Percentiles rank a stretch among this genome's conserved stretches.
phyloP scores from a whole-genome alignment of 2,888 invertebrate species.

The Apodemia zela region DNA sequence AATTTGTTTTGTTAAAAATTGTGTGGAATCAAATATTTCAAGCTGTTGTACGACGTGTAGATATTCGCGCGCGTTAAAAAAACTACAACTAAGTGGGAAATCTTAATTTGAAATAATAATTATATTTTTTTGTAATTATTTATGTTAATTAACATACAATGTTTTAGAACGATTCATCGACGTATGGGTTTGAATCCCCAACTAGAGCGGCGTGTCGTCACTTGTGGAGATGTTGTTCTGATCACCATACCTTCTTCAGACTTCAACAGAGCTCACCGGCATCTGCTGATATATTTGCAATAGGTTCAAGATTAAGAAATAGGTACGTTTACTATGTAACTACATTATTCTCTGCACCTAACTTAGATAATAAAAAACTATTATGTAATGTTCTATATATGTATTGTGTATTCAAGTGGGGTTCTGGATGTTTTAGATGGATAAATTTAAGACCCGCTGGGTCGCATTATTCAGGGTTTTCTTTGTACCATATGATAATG shows the following conservation, averaged over 20 bases:
- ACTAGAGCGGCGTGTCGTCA: constrained; percentile 96
- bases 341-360: not conserved
- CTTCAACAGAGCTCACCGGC: constrained; percentile 90
- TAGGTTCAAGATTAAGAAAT: constrained; percentile 89
- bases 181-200: constrained; percentile 97
- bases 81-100: not conserved
- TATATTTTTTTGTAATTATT: not conserved
- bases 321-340: constrained; percentile 69
- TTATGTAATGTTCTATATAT: too few species aligned
- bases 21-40: too few species aligned
- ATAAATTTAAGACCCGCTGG: too few species aligned
- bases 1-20: too few species aligned
- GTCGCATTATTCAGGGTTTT: too few species aligned
- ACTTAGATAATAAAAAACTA: too few species aligned
- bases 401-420: too few species aligned
- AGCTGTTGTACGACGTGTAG: too few species aligned
- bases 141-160: constrained; percentile 4
- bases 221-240: constrained; percentile 97
- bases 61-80: too few species aligned
- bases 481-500: too few species aligned
- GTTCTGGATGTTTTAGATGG: too few species aligned
- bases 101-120: not conserved
- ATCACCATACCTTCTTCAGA: constrained; percentile 96
- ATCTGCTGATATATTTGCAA: constrained; percentile 86
- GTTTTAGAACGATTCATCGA: constrained; percentile 92